A percentile compares a stretch with the other conserved stretches of the same genome.
These are phyloP conservation scores for Alviniconcha marisindica DNA, from an alignment of 1,140 invertebrate genomes.

Conservation along the genomic window DNA sequence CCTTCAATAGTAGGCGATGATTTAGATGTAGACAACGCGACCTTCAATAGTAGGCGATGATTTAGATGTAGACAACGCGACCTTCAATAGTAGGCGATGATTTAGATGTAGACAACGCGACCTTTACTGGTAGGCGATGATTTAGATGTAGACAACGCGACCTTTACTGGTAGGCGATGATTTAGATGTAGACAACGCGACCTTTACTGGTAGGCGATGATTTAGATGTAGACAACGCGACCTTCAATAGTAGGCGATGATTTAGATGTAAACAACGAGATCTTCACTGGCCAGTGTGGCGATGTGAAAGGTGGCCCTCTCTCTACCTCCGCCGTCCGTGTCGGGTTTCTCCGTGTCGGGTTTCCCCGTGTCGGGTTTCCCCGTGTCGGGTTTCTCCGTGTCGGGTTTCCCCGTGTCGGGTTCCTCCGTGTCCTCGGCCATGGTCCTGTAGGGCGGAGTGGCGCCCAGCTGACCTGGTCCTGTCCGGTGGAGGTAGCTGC, in stretches of 20 bases:
- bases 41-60: too few relatives aligned
- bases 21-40: too few relatives aligned
- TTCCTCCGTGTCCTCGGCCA: constrained; percentile 13
- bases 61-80: too few relatives aligned
- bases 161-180: too few relatives aligned
- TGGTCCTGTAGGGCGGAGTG: constrained; percentile 2
- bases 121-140: too few relatives aligned
- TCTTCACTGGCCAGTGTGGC: constrained; percentile 19
- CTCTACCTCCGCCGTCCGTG: background rate
- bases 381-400: constrained; percentile 1
- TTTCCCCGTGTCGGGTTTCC: background rate
- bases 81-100: too few relatives aligned
- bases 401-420: background rate
- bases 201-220: too few relatives aligned
- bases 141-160: too few relatives aligned
- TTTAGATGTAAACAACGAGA: constrained; percentile 25
- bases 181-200: too few relatives aligned
- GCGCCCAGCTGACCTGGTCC: constrained; percentile 2
- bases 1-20: too few relatives aligned
- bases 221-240: background rate
- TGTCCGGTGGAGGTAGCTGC: constrained; percentile 28
- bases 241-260: too few relatives aligned
- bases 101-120: too few relatives aligned
- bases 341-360: background rate
- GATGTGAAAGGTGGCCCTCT: constrained; percentile 15